Evolutionary conservation across 1,140 invertebrate genomes (phyloP).

Genomic region (Venturia canescens): DNA sequence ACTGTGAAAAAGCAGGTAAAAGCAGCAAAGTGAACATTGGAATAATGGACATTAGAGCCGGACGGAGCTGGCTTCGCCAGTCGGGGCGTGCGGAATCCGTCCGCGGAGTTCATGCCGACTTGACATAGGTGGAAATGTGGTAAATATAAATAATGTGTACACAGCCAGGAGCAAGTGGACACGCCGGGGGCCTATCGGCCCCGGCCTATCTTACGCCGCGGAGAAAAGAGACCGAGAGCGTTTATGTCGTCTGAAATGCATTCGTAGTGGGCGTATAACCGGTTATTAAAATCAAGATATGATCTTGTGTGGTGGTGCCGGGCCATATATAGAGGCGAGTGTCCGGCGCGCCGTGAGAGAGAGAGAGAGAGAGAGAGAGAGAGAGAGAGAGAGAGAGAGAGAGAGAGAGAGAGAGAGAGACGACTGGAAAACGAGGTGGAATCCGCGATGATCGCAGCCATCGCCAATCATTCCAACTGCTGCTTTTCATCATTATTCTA

Average conservation of each 20-base stretch:
- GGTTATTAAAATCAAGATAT: conserved; percentile 66
- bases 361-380: not conserved
- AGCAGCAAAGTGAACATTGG: not conserved
- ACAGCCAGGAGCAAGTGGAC: conserved; percentile 53
- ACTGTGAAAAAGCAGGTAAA: conserved; percentile 26
- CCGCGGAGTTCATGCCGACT: conserved; percentile 9
- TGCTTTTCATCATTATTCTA: conserved; percentile 1
- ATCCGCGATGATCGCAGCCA: not conserved
- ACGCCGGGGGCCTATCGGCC: conserved; percentile 58
- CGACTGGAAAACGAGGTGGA: too few relatives aligned
- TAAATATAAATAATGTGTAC: conserved; percentile 45
- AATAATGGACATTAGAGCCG: conserved; percentile 32
- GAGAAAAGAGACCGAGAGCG: conserved; percentile 53
- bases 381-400: not conserved
- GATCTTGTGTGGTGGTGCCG: conserved; percentile 54
- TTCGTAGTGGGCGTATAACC: conserved; percentile 63
- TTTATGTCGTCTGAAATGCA: conserved; percentile 66
- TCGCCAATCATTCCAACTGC: conserved; percentile 9
- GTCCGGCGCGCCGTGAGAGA: conserved; percentile 18
- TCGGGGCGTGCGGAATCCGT: conserved; percentile 31
- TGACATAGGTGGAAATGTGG: conserved; percentile 4
- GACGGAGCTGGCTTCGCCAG: too few relatives aligned
- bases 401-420: conserved; percentile 3
- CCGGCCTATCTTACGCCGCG: conserved; percentile 56
- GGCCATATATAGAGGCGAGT: conserved; percentile 18